Evolutionary conservation across 2,113 vertebrate genomes (phyloP), one percentile per base, ranked within the genome.

Genomic region (Gambusia holbrooki): DNA sequence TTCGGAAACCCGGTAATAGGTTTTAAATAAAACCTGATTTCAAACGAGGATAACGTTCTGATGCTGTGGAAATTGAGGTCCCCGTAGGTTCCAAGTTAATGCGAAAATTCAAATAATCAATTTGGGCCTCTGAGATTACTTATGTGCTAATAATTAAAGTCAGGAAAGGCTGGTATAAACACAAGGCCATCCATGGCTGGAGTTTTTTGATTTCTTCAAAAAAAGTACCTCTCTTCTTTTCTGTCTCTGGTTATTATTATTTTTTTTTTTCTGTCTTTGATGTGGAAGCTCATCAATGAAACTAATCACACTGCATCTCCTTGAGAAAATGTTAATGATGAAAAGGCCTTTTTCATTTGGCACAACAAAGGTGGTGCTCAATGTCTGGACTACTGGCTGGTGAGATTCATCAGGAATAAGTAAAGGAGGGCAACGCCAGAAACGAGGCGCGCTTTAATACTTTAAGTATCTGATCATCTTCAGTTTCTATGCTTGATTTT

Each of bases 131-230:
- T 64, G 81, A 88, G 84, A 88, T 86, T 86, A 92, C 87, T 89
- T 88, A 83, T 73, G 77, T 85, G 77, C 73, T 87, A 79, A 87
- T 92, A 91, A 93, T 92, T 89, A 91, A 88, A 90, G 74, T 28
- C 15, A 33, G 80, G 40, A 42, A 37, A 58, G 69, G 79, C 79
- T 76, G 72, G 84, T 84, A 87, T 58, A 76, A 90, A 89, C 78
- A 86, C 37, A 35, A 76, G 74, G 62, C 14, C 72, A 19, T 9
- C 11, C 9, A 3, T 66, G 60, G 63, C 73, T 75, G 42, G 6
- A 60, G 74, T 78, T 79, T 84, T 87, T 77, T 82, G 69, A 84
- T 80, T 76, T 62, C 62, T 62, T 78, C 63, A 32, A 32, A 37
- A 11, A 37, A 61, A 74, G 51, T 7, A 30, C 62, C 30, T 32